phyloP scores from a whole-genome alignment of 2,888 invertebrate species.

The Mesochorus sp. region DNA sequence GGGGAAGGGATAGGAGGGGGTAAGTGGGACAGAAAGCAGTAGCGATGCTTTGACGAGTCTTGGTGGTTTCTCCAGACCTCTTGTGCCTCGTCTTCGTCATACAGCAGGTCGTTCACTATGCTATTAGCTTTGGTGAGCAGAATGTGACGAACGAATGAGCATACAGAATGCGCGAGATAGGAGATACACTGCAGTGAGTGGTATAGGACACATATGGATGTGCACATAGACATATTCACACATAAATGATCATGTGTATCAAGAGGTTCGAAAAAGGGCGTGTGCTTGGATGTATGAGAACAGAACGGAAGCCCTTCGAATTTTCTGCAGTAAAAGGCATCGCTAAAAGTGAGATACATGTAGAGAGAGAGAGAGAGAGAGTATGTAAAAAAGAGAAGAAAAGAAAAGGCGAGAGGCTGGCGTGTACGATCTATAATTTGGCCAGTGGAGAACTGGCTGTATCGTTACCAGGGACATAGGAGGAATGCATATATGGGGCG shows the following conservation, averaged over 20 bases:
- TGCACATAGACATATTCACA: background rate
- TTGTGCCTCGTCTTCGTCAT: slow-evolving; percentile 8
- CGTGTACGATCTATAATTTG: slow-evolving; percentile 66
- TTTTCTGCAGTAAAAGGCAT: slow-evolving; percentile 11
- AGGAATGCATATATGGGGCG: slow-evolving; percentile 22
- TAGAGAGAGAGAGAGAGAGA: slow-evolving; percentile 2
- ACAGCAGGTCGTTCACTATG: slow-evolving; percentile 20
- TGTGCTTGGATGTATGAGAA: slow-evolving; percentile 1
- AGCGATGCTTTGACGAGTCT: slow-evolving; percentile 33
- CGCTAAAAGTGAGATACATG: background rate
- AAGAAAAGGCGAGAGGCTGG: slow-evolving; percentile 6
- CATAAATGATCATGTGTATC: background rate
- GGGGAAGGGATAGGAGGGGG: too few species aligned
- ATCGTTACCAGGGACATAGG: slow-evolving; percentile 39
- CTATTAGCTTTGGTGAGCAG: slow-evolving; percentile 34
- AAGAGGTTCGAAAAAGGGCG: background rate
- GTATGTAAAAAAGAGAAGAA: slow-evolving; percentile 17
- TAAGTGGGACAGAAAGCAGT: too few species aligned
- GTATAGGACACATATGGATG: background rate
- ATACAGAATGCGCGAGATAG: background rate
- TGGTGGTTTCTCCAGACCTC: background rate
- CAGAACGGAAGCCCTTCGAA: slow-evolving; percentile 11
- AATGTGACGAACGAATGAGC: slow-evolving; percentile 24
- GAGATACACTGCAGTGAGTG: slow-evolving; percentile 1
- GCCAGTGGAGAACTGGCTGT: slow-evolving; percentile 54